Evolutionary conservation across 2,113 vertebrate genomes (phyloP), one percentile per base, ranked within the genome.

Genomic region (Suncus etruscus): DNA sequence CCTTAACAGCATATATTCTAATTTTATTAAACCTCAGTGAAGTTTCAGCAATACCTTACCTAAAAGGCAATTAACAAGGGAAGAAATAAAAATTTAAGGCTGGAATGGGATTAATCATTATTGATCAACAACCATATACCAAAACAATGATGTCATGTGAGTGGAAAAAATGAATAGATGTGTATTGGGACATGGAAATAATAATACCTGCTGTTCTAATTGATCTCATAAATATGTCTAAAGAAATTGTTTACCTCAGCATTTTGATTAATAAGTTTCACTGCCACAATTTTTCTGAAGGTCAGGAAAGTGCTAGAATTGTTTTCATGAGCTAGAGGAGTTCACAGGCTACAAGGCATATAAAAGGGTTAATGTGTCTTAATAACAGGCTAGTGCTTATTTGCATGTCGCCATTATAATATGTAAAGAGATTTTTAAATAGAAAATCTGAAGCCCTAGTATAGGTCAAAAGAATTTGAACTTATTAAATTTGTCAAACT

Each of bases 371-470:
- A 83, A 85, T 76, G n/a, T 45, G 32, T 93, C 74, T 81, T 82
- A 93, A 89, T 91, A 80, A 32, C 25, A 82, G n/a, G 15, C 50
- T 93, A 70, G 16, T 78, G 51, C 22, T 89, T 68, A 89, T 94
- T 94, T 90, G 63, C 66, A 90, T n/a, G 29, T 45, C 83, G 83
- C 70, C 22, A 76, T 95, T 90, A 84, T 65, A 89, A 95, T 91
- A 74, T 61, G 24, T 76, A 86, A 93, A 84, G 47, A 0, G 5
- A 89, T 92, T 76, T 61, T 61, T 61, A 18, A 76, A 91, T 92
- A 69, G 51, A 90, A 94, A 83, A 92, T 16, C 50, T n/a, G 39
- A 92, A 31, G 27, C 20, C 39, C 15, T 29, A 45, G 32, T 78
- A 6, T 85, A 16, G 51, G 50, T 20, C 50, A 93, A 91, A 88